Evolutionary conservation across 2,113 vertebrate genomes (phyloP), one percentile per base, ranked within the genome.

Genomic region (Antidorcas marsupialis): DNA sequence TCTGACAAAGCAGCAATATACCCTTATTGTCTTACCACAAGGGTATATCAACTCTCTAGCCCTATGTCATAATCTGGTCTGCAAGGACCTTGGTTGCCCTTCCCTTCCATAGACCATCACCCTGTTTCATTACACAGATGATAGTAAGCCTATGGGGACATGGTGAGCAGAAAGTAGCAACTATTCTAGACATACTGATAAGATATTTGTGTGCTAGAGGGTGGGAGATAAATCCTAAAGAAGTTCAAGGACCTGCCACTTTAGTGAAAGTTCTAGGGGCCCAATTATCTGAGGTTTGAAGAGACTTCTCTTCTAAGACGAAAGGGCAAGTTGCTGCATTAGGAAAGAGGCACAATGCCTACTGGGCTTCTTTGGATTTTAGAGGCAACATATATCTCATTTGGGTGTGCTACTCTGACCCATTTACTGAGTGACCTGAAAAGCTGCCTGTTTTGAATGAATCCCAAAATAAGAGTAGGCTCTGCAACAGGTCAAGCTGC

Each of bases 391-490:
- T 83, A 45, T 78, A 62, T 21, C 45, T 95, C 62, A 89, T 94
- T 67, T 94, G 81, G 79, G 28, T 45, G 67, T 92, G 15, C 13
- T 92, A 30, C 53, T 88, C 82, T 96, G 81, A 90, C 36, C 90
- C 50, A 90, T 60, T 97, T 96, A 57, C 93, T 79, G 36, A 94
- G 27, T 92, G 81, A 87, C 87, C 95, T 96, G 50, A 95, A 96
- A 97, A 94, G 79, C 45, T 95, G 83, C 27, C 79, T 89, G 55
- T 96, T 96, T 94, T 95, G 45, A 83, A 60, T 93, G 82, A 79
- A 60, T 64, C 50, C 89, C 19, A 91, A 86, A 84, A 81, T 90
- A 55, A 96, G 60, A 74, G 39, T 43, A 89, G 19, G 30, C 53
- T 86, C 60, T 90, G 79, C 36, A 95, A 89, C 60, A 96, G 84